These are phyloP conservation scores for Chrysolina haemoptera DNA, from an alignment of 2,888 invertebrate species.

Conservation along the genomic window DNA sequence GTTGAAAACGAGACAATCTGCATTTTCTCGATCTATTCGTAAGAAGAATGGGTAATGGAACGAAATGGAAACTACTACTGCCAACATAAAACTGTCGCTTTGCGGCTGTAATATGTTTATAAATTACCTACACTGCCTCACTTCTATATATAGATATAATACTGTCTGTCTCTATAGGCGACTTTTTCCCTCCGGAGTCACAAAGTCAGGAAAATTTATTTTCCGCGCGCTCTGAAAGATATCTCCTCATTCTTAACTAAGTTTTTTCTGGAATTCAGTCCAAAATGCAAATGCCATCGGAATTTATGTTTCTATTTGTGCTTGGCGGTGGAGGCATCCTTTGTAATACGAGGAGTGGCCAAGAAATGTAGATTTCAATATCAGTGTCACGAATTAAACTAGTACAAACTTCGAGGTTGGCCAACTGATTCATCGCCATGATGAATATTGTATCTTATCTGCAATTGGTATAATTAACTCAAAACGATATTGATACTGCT, in stretches of 20 bases:
- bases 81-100: slow-evolving; percentile 18
- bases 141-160: slow-evolving; percentile 28
- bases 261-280: slow-evolving; percentile 37
- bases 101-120: slow-evolving; percentile 29
- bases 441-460: too few species aligned
- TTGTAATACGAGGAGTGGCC: neutral
- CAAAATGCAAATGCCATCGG: slow-evolving; percentile 11
- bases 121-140: slow-evolving; percentile 32
- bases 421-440: too few species aligned
- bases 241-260: slow-evolving; percentile 40
- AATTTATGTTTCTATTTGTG: slow-evolving; percentile 21
- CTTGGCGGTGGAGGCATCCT: neutral
- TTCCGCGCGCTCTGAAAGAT: slow-evolving; percentile 56
- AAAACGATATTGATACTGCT: too few species aligned
- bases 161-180: slow-evolving; percentile 62
- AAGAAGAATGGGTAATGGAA: neutral
- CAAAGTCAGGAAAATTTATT: slow-evolving; percentile 65
- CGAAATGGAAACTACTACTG: slow-evolving; percentile 16
- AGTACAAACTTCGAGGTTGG: too few species aligned
- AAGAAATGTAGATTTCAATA: neutral
- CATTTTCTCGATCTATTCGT: neutral
- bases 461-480: too few species aligned
- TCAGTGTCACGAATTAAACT: too few species aligned
- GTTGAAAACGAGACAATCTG: too few species aligned
- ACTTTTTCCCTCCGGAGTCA: slow-evolving; percentile 65